Conservation (phyloP, 1,140 invertebrate genomes). For the Caenorhabditis inopinata region DNA sequence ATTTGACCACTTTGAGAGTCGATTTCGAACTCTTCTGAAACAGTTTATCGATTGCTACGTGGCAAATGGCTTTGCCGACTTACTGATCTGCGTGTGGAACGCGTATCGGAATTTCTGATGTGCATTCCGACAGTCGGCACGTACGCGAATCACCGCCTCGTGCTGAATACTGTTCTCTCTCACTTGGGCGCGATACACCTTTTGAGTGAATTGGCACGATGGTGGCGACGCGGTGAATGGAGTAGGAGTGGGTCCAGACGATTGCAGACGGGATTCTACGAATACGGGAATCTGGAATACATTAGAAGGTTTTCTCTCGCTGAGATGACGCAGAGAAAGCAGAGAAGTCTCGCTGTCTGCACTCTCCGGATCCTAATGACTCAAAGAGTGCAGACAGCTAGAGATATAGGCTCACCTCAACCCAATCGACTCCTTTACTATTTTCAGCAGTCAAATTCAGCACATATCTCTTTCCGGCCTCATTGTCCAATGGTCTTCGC, state of each 20-base stretch:
- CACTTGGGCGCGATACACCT: not conserved
- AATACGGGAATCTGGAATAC: not conserved
- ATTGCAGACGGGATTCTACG: not conserved
- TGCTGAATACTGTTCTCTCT: constrained; percentile 29
- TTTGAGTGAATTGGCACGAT: not conserved
- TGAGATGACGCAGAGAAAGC: too few species aligned
- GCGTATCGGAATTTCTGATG: constrained; percentile 41
- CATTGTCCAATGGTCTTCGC: not conserved
- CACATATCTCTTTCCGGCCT: not conserved
- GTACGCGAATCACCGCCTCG: constrained; percentile 46
- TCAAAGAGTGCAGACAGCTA: not conserved
- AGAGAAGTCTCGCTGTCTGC: not conserved
- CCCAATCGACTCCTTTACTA: constrained; percentile 20
- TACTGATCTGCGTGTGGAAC: constrained; percentile 46
- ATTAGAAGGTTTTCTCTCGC: too few species aligned
- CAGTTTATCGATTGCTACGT: not conserved
- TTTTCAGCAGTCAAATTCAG: constrained; percentile 38
- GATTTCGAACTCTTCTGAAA: constrained; percentile 59
- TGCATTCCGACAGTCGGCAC: constrained; percentile 35
- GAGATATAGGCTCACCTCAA: not conserved
- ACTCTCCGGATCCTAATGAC: not conserved
- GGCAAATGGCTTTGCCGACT: not conserved
- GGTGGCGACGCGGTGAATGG: not conserved
- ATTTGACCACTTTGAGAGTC: constrained; percentile 58
- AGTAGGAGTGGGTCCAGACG: not conserved